Base-by-base conservation (phyloP, 2,797 vertebrate species). In the Esox lucius region DNA sequence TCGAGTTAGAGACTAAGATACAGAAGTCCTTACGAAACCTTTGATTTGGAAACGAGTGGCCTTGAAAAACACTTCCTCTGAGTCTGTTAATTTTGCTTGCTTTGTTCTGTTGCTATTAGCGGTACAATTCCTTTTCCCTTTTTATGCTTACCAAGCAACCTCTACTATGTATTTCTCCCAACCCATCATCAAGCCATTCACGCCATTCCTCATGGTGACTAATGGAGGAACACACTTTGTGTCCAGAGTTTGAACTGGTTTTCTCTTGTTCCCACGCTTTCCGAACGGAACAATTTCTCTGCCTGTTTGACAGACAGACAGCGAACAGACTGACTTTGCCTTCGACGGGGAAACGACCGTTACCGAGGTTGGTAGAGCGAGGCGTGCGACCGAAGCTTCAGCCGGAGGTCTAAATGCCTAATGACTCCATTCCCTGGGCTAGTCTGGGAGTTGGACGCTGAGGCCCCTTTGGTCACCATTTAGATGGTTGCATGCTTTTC, bases 341-440 rank as follows among this genome's bases (percentile, higher is more conserved):
- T 96, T 95, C 72, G 97, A 98, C 33, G 97, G 94, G 78, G 97
- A 99, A 85, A 96, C 97, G 81, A 97, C 97, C 0, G 95, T 95
- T 87, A 97, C 97, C 0, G 98, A 98, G 97, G 97, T 99, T 94
- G 93, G 93, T 96, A 93, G 5, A 49, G 2, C 1, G 8, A 46
- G 2, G 7, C 15, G 5, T 19, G 13, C 9, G 48, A n/a, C 59
- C 68, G 33, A 19, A 11, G 28, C 5, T 4, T 69, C 16, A 3
- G 5, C n/a, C 33, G 2, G 6, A 7, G 49, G 24, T 73, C 8
- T 73, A 77, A 12, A 76, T 19, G 71, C 75, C 78, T 81, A 73
- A 59, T 65, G 39, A 79, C 68, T 28, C 24, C n/a, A 15, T 19
- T 5, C n/a, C 17, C 4, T 26, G 3, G n/a, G 12, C 5, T 6